Conservation (phyloP, 2,888 invertebrate species). For the Thymelicus lineola region DNA sequence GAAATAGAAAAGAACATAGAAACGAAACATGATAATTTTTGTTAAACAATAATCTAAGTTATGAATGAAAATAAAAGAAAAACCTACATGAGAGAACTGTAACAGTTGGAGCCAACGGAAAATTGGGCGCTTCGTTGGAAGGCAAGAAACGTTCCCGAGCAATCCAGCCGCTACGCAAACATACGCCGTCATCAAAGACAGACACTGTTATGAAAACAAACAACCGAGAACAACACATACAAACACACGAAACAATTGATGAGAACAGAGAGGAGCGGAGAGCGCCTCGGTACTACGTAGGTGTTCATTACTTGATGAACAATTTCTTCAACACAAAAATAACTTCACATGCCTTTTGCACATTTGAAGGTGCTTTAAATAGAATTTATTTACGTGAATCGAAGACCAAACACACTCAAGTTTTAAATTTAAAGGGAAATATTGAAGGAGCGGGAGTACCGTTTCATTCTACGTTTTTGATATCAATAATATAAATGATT, state of each 20-base stretch:
- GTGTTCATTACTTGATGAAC: constrained; percentile 66
- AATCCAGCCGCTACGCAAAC: constrained; percentile 73
- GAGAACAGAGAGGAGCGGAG: constrained; percentile 60
- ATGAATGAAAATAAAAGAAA: too few relatives aligned
- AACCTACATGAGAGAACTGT: not conserved
- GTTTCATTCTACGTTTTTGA: not conserved
- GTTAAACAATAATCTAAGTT: too few relatives aligned
- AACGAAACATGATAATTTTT: too few relatives aligned
- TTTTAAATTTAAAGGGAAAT: not conserved
- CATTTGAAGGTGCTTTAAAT: constrained; percentile 9
- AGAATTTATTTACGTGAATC: constrained; percentile 18
- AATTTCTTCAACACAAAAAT: constrained; percentile 52
- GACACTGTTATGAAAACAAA: constrained; percentile 82
- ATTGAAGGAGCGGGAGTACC: not conserved
- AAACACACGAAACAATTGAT: constrained; percentile 80
- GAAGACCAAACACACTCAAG: constrained; percentile 6
- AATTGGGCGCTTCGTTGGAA: constrained; percentile 41
- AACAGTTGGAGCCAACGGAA: constrained; percentile 28
- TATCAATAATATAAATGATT: not conserved
- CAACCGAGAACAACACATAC: constrained; percentile 78
- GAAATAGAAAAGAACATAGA: too few relatives aligned
- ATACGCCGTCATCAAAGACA: constrained; percentile 77
- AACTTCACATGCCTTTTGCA: constrained; percentile 11
- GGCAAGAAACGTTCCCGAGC: constrained; percentile 52
- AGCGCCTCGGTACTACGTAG: constrained; percentile 48